Conservation (phyloP, 2,888 invertebrate species). For the Seira musarum region DNA sequence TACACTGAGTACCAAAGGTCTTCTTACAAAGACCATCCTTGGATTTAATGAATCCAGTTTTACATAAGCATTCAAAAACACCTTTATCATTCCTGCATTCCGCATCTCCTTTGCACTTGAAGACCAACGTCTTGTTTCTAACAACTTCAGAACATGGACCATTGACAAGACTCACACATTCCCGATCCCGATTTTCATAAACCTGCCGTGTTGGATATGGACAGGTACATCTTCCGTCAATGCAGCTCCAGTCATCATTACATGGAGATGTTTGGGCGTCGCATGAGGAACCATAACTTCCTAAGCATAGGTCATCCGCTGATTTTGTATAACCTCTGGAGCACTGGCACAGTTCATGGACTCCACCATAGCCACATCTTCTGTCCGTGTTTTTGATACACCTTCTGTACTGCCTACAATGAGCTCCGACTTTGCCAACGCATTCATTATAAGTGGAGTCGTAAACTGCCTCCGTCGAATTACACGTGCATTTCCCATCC, state of each 20-base stretch:
- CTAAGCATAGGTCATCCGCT: not conserved
- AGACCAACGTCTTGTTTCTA: not conserved
- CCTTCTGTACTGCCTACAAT: constrained; percentile 20
- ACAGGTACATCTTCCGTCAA: not conserved
- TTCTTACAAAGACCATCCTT: constrained; percentile 7
- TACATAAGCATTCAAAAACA: constrained; percentile 32
- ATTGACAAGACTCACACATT: constrained; percentile 31
- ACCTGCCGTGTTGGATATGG: constrained; percentile 33
- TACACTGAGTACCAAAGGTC: constrained; percentile 28
- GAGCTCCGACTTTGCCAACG: not conserved
- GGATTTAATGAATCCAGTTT: constrained; percentile 30
- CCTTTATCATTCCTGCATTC: constrained; percentile 25
- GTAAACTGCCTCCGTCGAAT: constrained; percentile 39
- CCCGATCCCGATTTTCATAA: not conserved
- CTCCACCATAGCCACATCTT: no score
- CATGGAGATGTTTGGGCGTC: not conserved
- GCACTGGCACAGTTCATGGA: not conserved
- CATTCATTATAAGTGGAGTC: constrained; percentile 26
- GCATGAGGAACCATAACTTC: not conserved
- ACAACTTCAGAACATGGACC: constrained; percentile 35
- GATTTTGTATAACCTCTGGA: not conserved
- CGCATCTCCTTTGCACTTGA: constrained; percentile 17
- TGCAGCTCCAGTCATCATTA: not conserved
- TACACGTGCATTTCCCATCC: constrained; percentile 27
- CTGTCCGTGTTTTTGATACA: constrained; percentile 31